Percentiles rank a stretch among this genome's conserved stretches.
Conservation (phyloP, 2,113 vertebrate species). For the Pluvianellus socialis region DNA sequence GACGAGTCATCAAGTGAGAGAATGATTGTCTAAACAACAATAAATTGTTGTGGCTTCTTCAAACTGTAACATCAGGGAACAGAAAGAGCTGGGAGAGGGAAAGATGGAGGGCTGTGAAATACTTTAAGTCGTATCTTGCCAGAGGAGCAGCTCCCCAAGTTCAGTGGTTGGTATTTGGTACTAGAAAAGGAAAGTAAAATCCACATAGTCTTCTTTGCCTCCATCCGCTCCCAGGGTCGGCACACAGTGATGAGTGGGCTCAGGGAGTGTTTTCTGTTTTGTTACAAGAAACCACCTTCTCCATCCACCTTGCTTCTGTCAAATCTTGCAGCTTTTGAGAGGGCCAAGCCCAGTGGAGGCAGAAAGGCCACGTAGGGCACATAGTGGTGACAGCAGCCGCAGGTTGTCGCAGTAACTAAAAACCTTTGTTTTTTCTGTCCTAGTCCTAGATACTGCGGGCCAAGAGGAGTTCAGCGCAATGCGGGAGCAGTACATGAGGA, state of each 20-base stretch:
- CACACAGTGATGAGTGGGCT: background rate
- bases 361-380: background rate
- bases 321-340: background rate
- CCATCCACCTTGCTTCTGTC: background rate
- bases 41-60: too few species aligned
- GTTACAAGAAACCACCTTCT: background rate
- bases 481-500: constrained; percentile 99
- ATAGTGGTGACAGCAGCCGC: background rate
- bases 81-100: background rate
- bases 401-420: background rate
- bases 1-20: too few species aligned
- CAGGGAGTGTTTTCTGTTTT: background rate
- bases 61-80: background rate
- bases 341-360: background rate
- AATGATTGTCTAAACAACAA: too few species aligned
- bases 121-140: background rate
- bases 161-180: background rate
- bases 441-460: constrained; percentile 95
- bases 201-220: background rate
- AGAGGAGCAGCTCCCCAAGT: background rate
- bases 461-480: constrained; percentile 99
- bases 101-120: background rate
- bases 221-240: fast-evolving
- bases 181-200: background rate
- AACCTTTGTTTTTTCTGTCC: background rate